A percentile compares a stretch with the other conserved stretches of the same genome.
Conservation (phyloP, 37 sponge, comb jelly and placozoan species). For the Diacarnus erythraeanus region DNA sequence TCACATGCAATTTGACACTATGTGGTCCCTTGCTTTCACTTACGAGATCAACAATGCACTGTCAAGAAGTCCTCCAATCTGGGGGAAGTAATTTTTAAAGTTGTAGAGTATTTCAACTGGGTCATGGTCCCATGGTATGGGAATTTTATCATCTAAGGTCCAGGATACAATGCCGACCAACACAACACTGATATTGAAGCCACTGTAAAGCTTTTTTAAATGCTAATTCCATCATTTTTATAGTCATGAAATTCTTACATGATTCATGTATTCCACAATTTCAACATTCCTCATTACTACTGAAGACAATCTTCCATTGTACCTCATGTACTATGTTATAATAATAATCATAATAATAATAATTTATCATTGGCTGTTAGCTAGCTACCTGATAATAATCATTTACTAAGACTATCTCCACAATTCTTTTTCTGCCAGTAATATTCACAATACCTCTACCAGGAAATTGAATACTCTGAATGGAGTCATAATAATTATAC, state of each 20-base stretch:
- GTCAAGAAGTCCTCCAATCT: constrained; percentile 22
- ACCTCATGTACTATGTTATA: not conserved
- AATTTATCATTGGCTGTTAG: too few relatives aligned
- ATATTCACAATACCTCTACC: too few relatives aligned
- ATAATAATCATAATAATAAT: too few relatives aligned
- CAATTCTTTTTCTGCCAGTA: not conserved
- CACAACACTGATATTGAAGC: constrained; percentile 37
- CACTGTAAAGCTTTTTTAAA: not conserved
- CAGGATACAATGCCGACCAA: constrained; percentile 54
- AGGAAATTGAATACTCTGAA: too few relatives aligned
- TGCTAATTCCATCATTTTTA: not conserved
- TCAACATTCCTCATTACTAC: not conserved
- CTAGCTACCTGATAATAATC: not conserved
- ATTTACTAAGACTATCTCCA: constrained; percentile 2
- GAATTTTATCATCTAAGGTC: constrained; percentile 38
- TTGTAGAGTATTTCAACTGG: constrained; percentile 21
- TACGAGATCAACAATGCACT: constrained; percentile 53
- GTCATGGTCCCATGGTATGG: constrained; percentile 13
- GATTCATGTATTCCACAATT: not conserved
- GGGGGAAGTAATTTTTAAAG: constrained; percentile 16
- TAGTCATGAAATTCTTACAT: not conserved
- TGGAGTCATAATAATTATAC: too few relatives aligned
- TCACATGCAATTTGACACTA: not conserved
- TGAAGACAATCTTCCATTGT: not conserved
- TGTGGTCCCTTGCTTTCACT: not conserved